Conservation (phyloP, 1,140 invertebrate species). For the Eupeodes corollae region DNA sequence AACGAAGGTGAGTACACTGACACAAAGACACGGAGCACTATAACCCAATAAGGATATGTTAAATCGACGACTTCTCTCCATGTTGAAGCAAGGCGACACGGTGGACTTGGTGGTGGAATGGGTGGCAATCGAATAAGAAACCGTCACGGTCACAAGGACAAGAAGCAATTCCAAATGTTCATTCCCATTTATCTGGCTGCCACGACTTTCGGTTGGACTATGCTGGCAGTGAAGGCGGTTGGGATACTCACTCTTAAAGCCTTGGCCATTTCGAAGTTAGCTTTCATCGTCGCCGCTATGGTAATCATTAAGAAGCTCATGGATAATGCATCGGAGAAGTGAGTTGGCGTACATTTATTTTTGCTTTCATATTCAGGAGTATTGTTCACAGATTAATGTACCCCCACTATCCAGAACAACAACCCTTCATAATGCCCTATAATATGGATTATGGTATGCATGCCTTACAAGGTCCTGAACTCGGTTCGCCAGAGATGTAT, state of each 20-base stretch:
- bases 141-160: slow-evolving; percentile 19
- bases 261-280: slow-evolving; percentile 48
- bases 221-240: slow-evolving; percentile 45
- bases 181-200: slow-evolving; percentile 50
- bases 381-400: slow-evolving; percentile 24
- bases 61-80: slow-evolving; percentile 8
- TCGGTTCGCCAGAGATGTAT: slow-evolving; percentile 8
- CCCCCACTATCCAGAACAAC: slow-evolving; percentile 26
- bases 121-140: slow-evolving; percentile 18
- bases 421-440: slow-evolving; percentile 36
- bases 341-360: slow-evolving; percentile 4
- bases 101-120: slow-evolving; percentile 39
- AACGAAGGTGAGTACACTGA: neutral
- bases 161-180: slow-evolving; percentile 47
- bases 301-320: slow-evolving; percentile 48
- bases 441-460: slow-evolving; percentile 31
- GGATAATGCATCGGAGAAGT: slow-evolving; percentile 37
- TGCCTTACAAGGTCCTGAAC: slow-evolving; percentile 14
- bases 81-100: slow-evolving; percentile 17
- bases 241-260: slow-evolving; percentile 49
- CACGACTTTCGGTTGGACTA: slow-evolving; percentile 46
- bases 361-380: neutral
- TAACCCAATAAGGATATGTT: neutral
- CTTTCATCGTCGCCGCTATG: slow-evolving; percentile 44
- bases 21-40: neutral